These are phyloP conservation scores for Xylota sylvarum DNA, from an alignment of 2,888 invertebrate genomes.

Conservation along the genomic window DNA sequence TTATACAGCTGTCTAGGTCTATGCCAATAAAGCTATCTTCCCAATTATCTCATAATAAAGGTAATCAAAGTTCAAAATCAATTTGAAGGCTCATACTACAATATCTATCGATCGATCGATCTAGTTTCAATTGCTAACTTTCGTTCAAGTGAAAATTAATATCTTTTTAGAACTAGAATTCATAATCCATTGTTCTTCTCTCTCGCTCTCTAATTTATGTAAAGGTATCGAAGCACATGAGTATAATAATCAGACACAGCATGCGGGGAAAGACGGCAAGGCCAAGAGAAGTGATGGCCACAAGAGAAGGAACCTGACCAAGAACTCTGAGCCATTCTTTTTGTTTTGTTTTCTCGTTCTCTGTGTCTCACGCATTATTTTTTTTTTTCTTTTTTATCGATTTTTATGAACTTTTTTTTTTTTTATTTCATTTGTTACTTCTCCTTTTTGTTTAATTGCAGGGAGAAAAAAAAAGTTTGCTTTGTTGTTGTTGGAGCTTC, in stretches of 20 bases:
- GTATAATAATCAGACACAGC: not conserved
- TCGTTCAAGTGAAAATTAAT: not conserved
- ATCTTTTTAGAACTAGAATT: not conserved
- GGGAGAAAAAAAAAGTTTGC: constrained; percentile 17
- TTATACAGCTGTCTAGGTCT: not conserved
- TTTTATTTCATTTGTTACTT: constrained; percentile 34
- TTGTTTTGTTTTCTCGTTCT: constrained; percentile 33
- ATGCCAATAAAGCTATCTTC: no score
- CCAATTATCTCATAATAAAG: not conserved
- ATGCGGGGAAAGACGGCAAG: not conserved
- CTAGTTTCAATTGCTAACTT: not conserved
- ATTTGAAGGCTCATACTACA: no score
- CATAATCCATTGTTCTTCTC: constrained; percentile 13
- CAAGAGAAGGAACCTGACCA: constrained; percentile 68
- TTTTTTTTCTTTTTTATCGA: constrained; percentile 15
- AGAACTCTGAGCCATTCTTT: constrained; percentile 47
- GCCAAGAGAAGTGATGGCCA: constrained; percentile 58
- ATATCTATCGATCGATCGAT: no score
- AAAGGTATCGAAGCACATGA: not conserved
- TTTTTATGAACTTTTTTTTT: constrained; percentile 23
- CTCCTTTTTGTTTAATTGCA: constrained; percentile 22
- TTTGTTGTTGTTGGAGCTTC: constrained; percentile 14
- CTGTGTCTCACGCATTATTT: constrained; percentile 25
- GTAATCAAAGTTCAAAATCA: not conserved
- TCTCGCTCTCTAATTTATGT: constrained; percentile 4